Evolutionary conservation across 1,140 invertebrate species (phyloP).

Genomic region (Pinna nobilis): DNA sequence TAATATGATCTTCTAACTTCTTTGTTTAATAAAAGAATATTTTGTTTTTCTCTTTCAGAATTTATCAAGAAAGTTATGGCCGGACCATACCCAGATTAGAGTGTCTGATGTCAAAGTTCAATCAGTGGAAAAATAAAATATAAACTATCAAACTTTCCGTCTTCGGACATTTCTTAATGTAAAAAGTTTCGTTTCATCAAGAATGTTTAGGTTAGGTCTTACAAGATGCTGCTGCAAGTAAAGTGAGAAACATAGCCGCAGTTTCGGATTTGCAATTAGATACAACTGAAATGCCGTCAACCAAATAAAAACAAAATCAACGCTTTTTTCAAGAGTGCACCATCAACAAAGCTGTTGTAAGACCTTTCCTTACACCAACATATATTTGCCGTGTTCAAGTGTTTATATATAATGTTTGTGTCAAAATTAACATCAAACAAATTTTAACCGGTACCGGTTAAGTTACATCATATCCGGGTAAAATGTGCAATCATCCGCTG

Average conservation of each 20-base stretch:
- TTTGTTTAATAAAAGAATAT: neutral
- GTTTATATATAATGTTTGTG: conserved; percentile 47
- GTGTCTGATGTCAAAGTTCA: neutral
- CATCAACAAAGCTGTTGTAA: conserved; percentile 38
- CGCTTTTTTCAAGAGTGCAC: neutral
- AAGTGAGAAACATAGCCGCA: neutral
- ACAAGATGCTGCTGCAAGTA: conserved; percentile 36
- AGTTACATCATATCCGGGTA: conserved; percentile 44
- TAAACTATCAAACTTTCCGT: conserved; percentile 20
- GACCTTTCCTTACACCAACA: conserved; percentile 42
- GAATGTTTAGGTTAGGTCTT: conserved; percentile 26
- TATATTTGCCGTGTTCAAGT: conserved; percentile 51
- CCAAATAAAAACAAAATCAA: conserved; percentile 20
- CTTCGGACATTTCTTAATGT: conserved; percentile 13
- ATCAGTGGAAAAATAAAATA: conserved; percentile 30
- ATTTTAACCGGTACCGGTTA: conserved; percentile 58
- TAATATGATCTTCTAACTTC: neutral
- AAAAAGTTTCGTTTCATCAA: conserved; percentile 21
- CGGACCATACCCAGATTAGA: conserved; percentile 63
- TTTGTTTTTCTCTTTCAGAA: conserved; percentile 56
- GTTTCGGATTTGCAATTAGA: conserved; percentile 2
- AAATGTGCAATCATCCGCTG: neutral
- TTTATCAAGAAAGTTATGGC: conserved; percentile 72
- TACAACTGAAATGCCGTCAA: conserved; percentile 10
- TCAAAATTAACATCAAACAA: conserved; percentile 21